Conservation (phyloP, 1,140 invertebrate species). For the Drosophila bifasciata region DNA sequence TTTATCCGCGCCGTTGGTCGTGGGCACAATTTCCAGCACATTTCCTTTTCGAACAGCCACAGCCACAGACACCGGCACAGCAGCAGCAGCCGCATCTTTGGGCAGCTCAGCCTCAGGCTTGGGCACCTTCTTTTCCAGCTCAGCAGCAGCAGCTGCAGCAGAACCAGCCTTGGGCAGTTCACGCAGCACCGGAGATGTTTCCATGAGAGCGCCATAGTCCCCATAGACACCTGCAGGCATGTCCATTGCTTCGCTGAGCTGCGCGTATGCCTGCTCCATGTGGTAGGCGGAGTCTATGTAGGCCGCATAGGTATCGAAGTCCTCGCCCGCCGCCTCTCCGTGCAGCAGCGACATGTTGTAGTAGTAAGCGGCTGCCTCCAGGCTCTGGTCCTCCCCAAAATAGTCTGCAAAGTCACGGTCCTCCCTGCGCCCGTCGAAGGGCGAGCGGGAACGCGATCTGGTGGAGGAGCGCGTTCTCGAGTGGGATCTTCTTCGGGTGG, state of each 20-base stretch:
- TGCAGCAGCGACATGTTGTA: constrained; percentile 71
- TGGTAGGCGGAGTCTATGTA: constrained; percentile 71
- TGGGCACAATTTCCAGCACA: constrained; percentile 80
- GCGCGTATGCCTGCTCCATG: constrained; percentile 65
- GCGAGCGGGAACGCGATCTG: constrained; percentile 32
- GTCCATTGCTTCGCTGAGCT: constrained; percentile 54
- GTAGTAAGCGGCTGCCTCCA: constrained; percentile 65
- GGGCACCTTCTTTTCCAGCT: constrained; percentile 13
- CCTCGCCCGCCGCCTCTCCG: constrained; percentile 34
- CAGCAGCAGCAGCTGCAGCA: not conserved
- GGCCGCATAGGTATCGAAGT: constrained; percentile 66
- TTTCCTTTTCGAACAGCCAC: constrained; percentile 82
- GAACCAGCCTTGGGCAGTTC: constrained; percentile 25
- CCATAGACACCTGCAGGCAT: constrained; percentile 2
- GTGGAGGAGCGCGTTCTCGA: constrained; percentile 46
- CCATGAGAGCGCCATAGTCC: constrained; percentile 20
- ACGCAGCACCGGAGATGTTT: not conserved
- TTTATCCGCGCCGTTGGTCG: constrained; percentile 12
- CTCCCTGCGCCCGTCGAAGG: constrained; percentile 1
- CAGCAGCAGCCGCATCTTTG: constrained; percentile 31
- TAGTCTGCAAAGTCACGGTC: constrained; percentile 40
- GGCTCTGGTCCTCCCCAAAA: constrained; percentile 55
- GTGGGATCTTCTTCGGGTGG: constrained; percentile 39
- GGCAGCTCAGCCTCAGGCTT: constrained; percentile 56
- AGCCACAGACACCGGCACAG: constrained; percentile 62